Evolutionary conservation across 1,140 invertebrate genomes (phyloP), one percentile per base, ranked within the genome.

Genomic region (Chironomus tepperi): DNA sequence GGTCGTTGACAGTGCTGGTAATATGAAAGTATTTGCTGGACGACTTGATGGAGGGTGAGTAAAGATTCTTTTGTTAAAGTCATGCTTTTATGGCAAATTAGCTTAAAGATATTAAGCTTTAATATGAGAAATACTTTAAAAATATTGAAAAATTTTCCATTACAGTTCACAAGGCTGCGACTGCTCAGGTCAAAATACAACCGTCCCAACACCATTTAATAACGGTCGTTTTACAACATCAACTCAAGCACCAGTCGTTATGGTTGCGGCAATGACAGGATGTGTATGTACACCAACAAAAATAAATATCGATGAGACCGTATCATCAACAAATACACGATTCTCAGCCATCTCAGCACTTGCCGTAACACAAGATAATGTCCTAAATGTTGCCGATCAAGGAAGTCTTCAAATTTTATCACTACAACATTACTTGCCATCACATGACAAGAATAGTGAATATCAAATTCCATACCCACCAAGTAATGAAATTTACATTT

Each of bases 331-430:
- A 0, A 96, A 96, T 79, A 93, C 94, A 0, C 91, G 92, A 77
- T 92, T 97, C 80, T 93, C 93, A 76, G 90, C 94, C 0, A 94
- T 97, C 80, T 96, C 95, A 7, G 94, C 95, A 3, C 87, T 98
- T 7, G 91, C 95, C 2, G 94, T 98, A 2, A 94, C 95, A 12
- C 95, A 96, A 47, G 95, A 98, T 82, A 95, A 95, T 0, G 91
- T 96, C 42, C 84, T 98, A 3, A 94, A 98, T 83, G 90, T 98
- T 34, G 94, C 95, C 16, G 97, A 98, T 84, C 96, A 97, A 86
- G 94, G 90, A 75, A 93, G 90, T 2, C 84, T 97, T 7, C 91
- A 96, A 74, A 94, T 98, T 73, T 84, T 97, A 65, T 93, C 96
- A 0, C 83, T 98, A 15, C 90, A 96, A 77, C 94, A 95, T 73